A percentile compares a stretch with the other conserved stretches of the same genome.
Conservation (phyloP, 2,113 vertebrate genomes). For the Nothoprocta perdicaria region DNA sequence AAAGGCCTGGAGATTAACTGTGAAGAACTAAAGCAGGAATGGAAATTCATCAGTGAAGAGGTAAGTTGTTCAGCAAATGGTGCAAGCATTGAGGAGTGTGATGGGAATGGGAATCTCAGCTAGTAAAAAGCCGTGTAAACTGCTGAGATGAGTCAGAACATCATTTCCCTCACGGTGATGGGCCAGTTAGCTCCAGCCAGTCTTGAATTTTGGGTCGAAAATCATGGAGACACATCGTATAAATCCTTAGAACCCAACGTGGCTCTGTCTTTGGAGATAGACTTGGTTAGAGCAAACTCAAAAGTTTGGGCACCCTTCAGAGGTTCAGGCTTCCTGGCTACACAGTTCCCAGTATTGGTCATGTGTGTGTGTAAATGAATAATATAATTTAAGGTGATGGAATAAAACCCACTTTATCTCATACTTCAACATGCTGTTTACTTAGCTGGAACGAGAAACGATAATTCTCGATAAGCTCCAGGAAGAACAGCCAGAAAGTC, state of each 20-base stretch:
- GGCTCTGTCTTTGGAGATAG: neutral
- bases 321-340: neutral
- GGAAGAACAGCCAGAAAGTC: conserved; percentile 82
- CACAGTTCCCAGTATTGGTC: conserved; percentile 8
- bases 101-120: neutral
- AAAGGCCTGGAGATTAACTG: conserved; percentile 77
- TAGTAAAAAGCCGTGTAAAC: neutral
- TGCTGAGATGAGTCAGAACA: neutral
- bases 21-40: conserved; percentile 81
- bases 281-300: neutral
- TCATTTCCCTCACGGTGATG: fast-evolving
- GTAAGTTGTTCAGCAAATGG: conserved; percentile 72
- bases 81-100: neutral
- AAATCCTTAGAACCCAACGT: neutral
- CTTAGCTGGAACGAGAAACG: conserved; percentile 87
- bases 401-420: conserved; percentile 26
- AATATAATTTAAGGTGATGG: conserved; percentile 21
- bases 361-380: neutral
- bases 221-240: neutral
- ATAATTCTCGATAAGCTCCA: conserved; percentile 85
- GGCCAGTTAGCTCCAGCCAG: neutral
- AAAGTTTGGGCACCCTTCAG: neutral
- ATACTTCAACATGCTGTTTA: conserved; percentile 17
- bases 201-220: neutral
- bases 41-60: conserved; percentile 83